Evolutionary conservation across 2,888 invertebrate species (phyloP).

Genomic region (Amblyteles armatorius): DNA sequence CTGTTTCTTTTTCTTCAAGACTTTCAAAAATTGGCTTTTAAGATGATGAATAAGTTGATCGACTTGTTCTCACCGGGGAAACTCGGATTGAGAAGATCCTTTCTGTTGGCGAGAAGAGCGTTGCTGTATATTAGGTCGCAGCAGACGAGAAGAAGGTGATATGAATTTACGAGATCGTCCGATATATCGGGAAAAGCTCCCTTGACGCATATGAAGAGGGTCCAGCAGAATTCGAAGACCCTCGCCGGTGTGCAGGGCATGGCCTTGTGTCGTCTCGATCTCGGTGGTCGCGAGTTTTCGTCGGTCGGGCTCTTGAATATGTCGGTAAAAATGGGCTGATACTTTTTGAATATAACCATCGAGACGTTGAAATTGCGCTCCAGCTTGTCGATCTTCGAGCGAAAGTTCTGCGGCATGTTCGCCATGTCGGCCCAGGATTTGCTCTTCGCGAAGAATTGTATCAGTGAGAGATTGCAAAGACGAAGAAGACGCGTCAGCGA

Average conservation of each 20-base stretch:
- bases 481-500: conserved; percentile 95
- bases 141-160: conserved; percentile 95
- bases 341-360: conserved; percentile 96
- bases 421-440: conserved; percentile 98
- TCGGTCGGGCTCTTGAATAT: conserved; percentile 92
- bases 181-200: conserved; percentile 94
- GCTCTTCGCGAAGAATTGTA: conserved; percentile 97
- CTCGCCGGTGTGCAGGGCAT: conserved; percentile 92
- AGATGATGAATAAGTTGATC: not conserved
- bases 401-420: conserved; percentile 92
- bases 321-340: conserved; percentile 94
- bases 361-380: conserved; percentile 97
- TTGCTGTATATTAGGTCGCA: conserved; percentile 96
- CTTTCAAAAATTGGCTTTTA: too few species aligned
- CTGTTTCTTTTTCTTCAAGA: not conserved
- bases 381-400: conserved; percentile 92
- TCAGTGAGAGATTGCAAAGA: conserved; percentile 95
- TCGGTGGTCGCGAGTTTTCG: conserved; percentile 86
- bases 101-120: conserved; percentile 91
- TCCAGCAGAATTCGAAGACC: conserved; percentile 97
- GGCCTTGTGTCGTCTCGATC: conserved; percentile 89
- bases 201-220: conserved; percentile 95
- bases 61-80: conserved; percentile 88
- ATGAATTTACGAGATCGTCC: conserved; percentile 97
- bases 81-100: conserved; percentile 93